Base-by-base conservation (phyloP, 2,888 invertebrate species). In the Gandaritis pyraliata region DNA sequence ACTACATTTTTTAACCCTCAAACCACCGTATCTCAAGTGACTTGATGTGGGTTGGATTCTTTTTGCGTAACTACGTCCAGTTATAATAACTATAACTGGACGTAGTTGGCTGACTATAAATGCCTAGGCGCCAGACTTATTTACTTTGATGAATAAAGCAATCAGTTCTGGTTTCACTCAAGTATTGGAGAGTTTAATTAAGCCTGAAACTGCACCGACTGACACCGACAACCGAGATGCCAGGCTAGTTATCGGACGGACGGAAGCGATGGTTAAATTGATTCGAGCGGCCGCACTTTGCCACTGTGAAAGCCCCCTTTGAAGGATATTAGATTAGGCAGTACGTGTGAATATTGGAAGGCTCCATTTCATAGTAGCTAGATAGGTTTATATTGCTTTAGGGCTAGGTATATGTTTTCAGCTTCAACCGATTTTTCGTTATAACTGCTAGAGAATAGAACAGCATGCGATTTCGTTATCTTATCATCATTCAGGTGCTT, bases 81-180 rank as follows among this genome's bases (percentile, higher is more conserved):
- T n/a, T n/a, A n/a, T n/a, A n/a, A n/a, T n/a, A n/a, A n/a, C n/a
- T n/a, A n/a, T n/a, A n/a, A n/a, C n/a, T n/a, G n/a, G n/a, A n/a
- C n/a, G n/a, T 23, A 23, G 23, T 23, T 23, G 23, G 23, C 6
- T 23, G 23, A 23, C 23, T 23, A 18, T n/a, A 39, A 45, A 16
- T 15, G 49, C 50, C 46, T 50, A 57, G 65, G 55, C 50, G 60
- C 60, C 59, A 62, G 52, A 51, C 51, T 7, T 51, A 49, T 57
- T 50, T 58, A 23, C 41, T n/a, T 55, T 47, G 55, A 56, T 61
- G 41, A 56, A 47, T 61, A 52, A 61, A 52, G 61, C 57, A 61
- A 48, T 61, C 51, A 53, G 53, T 38, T 52, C 61, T 58, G 57
- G 61, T 46, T 62, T 54, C 49, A 48, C 43, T 57, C 53, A 61